Evolutionary conservation across 2,113 vertebrate genomes (phyloP), one percentile per base, ranked within the genome.

Genomic region (Myiagra hebetior): DNA sequence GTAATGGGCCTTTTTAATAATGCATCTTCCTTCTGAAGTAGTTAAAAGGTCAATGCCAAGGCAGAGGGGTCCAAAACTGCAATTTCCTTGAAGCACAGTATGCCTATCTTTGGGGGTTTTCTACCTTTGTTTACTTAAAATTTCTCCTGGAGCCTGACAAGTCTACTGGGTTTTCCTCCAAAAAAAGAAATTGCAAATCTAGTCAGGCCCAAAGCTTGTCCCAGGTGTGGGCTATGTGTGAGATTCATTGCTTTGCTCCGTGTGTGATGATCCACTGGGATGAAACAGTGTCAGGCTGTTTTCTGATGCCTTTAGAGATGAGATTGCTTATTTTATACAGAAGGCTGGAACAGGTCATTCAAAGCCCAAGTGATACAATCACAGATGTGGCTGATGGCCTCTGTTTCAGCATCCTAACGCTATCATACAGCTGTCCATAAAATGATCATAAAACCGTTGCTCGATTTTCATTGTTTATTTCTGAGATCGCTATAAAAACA

Each of bases 1-100:
- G 90, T 96, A 96, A 96, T 96, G 85, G 92, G 86, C 60, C 95
- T 95, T 95, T 95, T 96, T 60, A 95, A 95, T 96, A 96, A 95
- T 94, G 95, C 65, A 91, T 93, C 96, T 91, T 96, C 91, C 91
- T 93, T 78, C 62, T 92, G 76, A 91, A 93, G 91, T 68, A 96
- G 95, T 91, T 93, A 95, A 69, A 90, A 96, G 91, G 95, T 97
- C 96, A 96, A 65, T 87, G 79, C 46, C 73, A 68, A 93, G 53
- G 65, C 62, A 94, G 91, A 72, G 12, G 13, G 23, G 85, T 64
- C 88, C 49, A 57, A 91, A 93, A 39, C 62, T 87, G 46, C 44
- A 60, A 83, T 89, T 89, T 81, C 57, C 76, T 78, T 92, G 64
- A 76, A 88, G 67, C 47, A 52, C 4, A 53, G 37, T 18, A 22